phyloP scores from a whole-genome alignment of 2,113 vertebrate genomes.

The Ameiurus melas region DNA sequence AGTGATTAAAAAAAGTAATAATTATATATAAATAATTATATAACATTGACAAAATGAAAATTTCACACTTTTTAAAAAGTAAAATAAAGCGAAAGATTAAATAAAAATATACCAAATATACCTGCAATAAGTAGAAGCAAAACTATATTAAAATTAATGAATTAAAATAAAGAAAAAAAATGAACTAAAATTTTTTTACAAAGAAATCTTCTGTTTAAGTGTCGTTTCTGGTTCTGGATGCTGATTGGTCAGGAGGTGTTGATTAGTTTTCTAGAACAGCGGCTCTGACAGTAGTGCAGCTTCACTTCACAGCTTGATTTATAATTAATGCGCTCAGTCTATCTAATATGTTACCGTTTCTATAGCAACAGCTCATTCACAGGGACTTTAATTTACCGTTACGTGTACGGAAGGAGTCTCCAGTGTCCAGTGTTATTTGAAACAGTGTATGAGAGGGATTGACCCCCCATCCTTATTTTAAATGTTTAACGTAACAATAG shows the following conservation, averaged over 20 bases:
- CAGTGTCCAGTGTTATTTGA: neutral
- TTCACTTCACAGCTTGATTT: neutral
- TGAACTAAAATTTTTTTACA: neutral
- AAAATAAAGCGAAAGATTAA: neutral
- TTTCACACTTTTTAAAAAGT: neutral
- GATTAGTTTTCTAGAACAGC: no score
- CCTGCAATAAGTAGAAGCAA: neutral
- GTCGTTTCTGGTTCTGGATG: neutral
- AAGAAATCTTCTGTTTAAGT: neutral
- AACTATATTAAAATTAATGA: neutral
- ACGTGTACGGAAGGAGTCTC: no score
- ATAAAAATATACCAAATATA: neutral
- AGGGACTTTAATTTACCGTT: no score
- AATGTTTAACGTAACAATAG: neutral
- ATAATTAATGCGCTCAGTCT: neutral
- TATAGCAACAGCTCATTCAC: neutral
- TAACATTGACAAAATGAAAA: neutral
- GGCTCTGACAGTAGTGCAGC: no score
- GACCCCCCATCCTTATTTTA: neutral
- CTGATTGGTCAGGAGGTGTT: no score
- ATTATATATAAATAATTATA: neutral
- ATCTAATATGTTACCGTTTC: neutral
- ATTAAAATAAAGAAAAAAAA: neutral
- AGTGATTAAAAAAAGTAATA: neutral
- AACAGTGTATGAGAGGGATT: neutral